Conservation (phyloP, 2,888 invertebrate genomes). For the Eupithecia exiguata region DNA sequence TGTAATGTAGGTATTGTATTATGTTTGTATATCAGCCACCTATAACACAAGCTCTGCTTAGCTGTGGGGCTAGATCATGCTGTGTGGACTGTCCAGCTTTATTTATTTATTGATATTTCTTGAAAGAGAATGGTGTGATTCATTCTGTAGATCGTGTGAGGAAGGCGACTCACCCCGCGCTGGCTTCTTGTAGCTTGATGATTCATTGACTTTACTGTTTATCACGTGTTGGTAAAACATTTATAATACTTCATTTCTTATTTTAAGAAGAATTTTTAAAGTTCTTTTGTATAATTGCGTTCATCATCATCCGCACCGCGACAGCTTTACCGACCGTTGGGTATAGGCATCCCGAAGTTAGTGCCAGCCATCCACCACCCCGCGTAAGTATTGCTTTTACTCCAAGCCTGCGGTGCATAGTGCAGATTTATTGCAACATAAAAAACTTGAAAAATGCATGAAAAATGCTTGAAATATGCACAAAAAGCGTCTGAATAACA, state of each 20-base stretch:
- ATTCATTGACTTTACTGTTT: slow-evolving; percentile 14
- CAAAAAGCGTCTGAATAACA: too few species aligned
- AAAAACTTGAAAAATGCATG: too few species aligned
- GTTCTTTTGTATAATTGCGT: background rate
- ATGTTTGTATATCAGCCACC: too few species aligned
- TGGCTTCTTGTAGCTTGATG: background rate
- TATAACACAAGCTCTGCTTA: too few species aligned
- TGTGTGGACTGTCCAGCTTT: too few species aligned
- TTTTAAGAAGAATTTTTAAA: too few species aligned
- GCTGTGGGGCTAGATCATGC: too few species aligned
- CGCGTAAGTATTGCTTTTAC: background rate
- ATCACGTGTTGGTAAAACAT: background rate
- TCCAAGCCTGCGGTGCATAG: background rate
- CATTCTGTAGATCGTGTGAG: background rate
- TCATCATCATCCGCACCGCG: background rate
- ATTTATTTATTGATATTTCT: background rate
- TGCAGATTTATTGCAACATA: background rate
- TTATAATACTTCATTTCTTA: background rate
- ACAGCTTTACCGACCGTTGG: background rate
- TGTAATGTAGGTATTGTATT: too few species aligned
- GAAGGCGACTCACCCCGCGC: background rate
- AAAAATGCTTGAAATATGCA: too few species aligned
- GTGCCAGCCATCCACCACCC: background rate
- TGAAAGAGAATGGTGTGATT: background rate
- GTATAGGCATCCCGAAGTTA: background rate